Evolutionary conservation across 2,113 vertebrate genomes (phyloP), one percentile per base, ranked within the genome.

Genomic region (Saguinus imperator): DNA sequence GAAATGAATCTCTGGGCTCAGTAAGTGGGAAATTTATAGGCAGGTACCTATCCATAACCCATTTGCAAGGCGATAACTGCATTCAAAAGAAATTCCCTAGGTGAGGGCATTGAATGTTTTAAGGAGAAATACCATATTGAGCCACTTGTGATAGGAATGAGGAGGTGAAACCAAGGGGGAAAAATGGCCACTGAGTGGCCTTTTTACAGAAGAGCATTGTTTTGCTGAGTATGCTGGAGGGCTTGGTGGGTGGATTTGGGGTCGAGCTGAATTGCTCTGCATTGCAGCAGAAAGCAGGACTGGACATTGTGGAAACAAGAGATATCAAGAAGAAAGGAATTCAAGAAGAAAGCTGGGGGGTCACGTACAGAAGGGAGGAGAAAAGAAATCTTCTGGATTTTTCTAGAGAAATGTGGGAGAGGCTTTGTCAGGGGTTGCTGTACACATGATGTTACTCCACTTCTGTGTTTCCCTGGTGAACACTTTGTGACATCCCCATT

Each of bases 111-210:
- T 17, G 37, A 25, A 29, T 55, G 29, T 79, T 37, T 76, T 37
- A 35, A n/a, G n/a, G 81, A 95, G 64, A 87, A 77, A 79, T 18
- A 1, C 5, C 16, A 29, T 5, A 0, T 8, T 9, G 70, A 90
- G 29, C 48, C 4, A 10, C 0, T 3, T 18, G 55, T 35, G 66
- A 29, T n/a, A 29, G 27, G 27, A 50, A 37, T 43, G 48, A 21
- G 35, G 55, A 50, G 7, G 6, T 6, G 29, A 23, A 25, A 37
- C 13, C 5, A 6, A 13, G 1, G 43, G 7, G 10, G 20, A 29
- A 32, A 21, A 12, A 11, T 1, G 32, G 77, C 9, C 61, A 14
- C 52, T 0, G 0, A 1, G 40, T 10, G 0, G 0, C n/a, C 52
- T 64, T 72, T 88, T 37, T n/a, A 2, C 11, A 1, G 37, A 58